A percentile compares a stretch with the other conserved stretches of the same genome.
phyloP scores from a whole-genome alignment of 1,140 invertebrate genomes.

The Formica exsecta region DNA sequence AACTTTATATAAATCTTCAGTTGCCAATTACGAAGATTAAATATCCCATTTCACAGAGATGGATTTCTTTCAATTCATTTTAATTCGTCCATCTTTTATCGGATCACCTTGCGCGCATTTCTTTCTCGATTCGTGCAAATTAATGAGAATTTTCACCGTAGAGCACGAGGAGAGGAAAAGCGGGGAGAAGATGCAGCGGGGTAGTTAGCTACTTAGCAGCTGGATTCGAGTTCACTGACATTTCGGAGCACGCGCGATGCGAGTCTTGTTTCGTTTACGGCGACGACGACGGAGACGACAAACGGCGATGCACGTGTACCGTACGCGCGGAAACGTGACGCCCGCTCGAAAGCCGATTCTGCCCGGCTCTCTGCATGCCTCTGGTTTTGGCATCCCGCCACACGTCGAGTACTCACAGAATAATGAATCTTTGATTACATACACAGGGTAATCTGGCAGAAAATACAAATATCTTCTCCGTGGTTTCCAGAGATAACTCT shows the following conservation, averaged over 20 bases:
- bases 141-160: conserved; percentile 48
- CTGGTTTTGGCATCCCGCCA: conserved; percentile 16
- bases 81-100: not conserved
- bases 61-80: not conserved
- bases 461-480: not conserved
- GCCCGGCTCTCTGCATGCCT: not conserved
- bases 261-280: conserved; percentile 59
- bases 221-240: conserved; percentile 75
- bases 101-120: not conserved
- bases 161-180: not conserved
- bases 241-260: conserved; percentile 73
- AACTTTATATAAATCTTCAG: not conserved
- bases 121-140: conserved; percentile 17
- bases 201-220: conserved; percentile 48
- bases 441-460: not conserved
- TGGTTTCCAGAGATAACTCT: too few relatives aligned
- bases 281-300: not conserved
- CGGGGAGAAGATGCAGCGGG: not conserved
- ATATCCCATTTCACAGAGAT: not conserved
- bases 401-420: not conserved
- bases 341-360: conserved; percentile 7
- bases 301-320: conserved; percentile 19
- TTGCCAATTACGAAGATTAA: not conserved
- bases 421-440: not conserved
- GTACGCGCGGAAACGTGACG: conserved; percentile 26